phyloP scores from a whole-genome alignment of 2,113 vertebrate species.

The Pterocles orientalis region DNA sequence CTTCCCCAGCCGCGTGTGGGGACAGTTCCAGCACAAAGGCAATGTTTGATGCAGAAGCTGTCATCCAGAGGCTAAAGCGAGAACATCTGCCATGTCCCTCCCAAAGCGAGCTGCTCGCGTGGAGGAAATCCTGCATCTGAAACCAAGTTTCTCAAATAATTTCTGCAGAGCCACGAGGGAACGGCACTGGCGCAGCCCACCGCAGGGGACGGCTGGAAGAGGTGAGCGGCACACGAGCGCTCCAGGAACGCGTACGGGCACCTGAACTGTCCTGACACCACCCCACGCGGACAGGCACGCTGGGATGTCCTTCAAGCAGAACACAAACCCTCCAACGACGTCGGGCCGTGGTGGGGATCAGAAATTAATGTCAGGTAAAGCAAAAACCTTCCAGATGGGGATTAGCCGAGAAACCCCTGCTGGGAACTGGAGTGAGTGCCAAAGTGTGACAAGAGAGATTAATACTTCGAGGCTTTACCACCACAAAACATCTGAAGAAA shows the following conservation, averaged over 20 bases:
- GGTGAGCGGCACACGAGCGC: fast-evolving
- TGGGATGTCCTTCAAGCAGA: background rate
- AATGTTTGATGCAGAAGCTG: background rate
- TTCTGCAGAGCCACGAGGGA: background rate
- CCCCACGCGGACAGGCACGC: background rate
- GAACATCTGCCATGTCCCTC: constrained; percentile 10
- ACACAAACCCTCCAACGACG: background rate
- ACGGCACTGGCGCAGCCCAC: fast-evolving
- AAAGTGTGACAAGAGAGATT: constrained; percentile 33
- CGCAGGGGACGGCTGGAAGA: background rate
- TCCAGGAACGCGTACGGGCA: background rate
- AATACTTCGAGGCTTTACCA: background rate
- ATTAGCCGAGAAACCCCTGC: constrained; percentile 39
- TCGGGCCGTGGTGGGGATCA: background rate
- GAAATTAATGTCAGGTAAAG: background rate
- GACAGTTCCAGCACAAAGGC: background rate
- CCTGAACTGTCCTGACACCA: background rate
- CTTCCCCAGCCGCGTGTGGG: background rate
- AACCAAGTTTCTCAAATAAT: background rate
- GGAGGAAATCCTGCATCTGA: background rate
- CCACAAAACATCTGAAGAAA: background rate
- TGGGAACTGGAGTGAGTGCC: constrained; percentile 1
- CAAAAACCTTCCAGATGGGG: background rate
- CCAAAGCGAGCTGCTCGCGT: fast-evolving
- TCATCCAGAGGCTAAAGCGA: background rate